A percentile compares a stretch with the other conserved stretches of the same genome.
Conservation (phyloP, 2,113 vertebrate genomes). For the Entelurus aequoreus region DNA sequence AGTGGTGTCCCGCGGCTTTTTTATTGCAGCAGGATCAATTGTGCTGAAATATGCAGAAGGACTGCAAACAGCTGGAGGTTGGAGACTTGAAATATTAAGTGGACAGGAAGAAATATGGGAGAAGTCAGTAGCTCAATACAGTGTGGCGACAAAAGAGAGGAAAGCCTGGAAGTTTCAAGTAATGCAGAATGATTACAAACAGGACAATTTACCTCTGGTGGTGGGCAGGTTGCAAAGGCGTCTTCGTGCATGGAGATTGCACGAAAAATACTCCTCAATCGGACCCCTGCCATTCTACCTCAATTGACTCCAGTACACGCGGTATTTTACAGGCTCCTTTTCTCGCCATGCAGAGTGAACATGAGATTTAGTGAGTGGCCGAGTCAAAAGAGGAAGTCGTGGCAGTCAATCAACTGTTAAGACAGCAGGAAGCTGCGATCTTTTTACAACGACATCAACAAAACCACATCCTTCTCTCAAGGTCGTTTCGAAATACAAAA, state of each 20-base stretch:
- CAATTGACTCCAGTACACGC: background rate
- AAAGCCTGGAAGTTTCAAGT: background rate
- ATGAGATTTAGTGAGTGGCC: conserved; percentile 22
- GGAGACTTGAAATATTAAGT: conserved; percentile 3
- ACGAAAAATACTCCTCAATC: conserved; percentile 13
- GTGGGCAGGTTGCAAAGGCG: conserved; percentile 23
- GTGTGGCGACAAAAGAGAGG: background rate
- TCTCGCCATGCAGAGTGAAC: background rate
- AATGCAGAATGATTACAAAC: background rate
- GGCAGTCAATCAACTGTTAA: conserved; percentile 7
- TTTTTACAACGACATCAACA: background rate
- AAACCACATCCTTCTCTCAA: conserved; percentile 11
- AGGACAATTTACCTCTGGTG: conserved; percentile 31
- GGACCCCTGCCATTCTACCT: conserved; percentile 18
- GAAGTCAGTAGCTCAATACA: conserved; percentile 2
- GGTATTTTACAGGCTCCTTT: background rate
- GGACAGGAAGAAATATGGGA: background rate
- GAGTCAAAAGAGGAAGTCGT: conserved; percentile 40
- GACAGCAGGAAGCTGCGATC: background rate
- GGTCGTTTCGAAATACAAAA: background rate
- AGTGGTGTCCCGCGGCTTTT: conserved; percentile 18
- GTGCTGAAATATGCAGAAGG: conserved; percentile 48
- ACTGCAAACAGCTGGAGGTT: conserved; percentile 39
- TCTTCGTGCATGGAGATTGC: background rate
- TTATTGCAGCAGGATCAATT: conserved; percentile 50